phyloP scores from a whole-genome alignment of 2,113 vertebrate genomes.

The Peromyscus californicus region DNA sequence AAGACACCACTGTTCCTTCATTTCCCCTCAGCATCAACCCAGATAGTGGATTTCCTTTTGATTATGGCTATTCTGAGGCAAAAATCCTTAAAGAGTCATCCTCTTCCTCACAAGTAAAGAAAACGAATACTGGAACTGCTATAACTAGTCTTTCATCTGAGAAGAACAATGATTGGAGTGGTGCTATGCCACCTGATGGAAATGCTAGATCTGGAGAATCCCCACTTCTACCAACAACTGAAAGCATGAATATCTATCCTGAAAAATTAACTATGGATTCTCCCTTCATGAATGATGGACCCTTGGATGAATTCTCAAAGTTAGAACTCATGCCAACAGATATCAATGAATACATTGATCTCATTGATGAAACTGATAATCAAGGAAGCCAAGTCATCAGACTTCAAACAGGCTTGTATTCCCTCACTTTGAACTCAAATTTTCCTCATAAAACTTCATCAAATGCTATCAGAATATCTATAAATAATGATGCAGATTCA shows the following conservation, averaged over 20 bases:
- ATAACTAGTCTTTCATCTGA: not conserved
- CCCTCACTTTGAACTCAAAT: not conserved
- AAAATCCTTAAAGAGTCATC: not conserved
- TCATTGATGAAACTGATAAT: conserved; percentile 10
- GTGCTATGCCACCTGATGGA: not conserved
- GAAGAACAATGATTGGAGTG: not conserved
- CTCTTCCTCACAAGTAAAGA: not conserved
- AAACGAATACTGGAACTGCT: not conserved
- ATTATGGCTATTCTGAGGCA: not conserved
- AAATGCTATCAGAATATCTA: not conserved
- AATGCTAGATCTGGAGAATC: not conserved
- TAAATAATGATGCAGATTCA: not conserved
- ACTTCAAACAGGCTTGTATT: not conserved
- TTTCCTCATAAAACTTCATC: not conserved
- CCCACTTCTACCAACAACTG: not conserved
- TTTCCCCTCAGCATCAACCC: not conserved
- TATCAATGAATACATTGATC: not conserved
- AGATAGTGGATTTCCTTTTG: not conserved
- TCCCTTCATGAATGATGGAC: no score
- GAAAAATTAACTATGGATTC: no score
- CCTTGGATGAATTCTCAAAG: no score
- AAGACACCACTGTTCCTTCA: not conserved
- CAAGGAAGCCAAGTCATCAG: not conserved
- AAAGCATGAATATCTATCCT: no score
- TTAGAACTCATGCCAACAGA: not conserved